These are phyloP conservation scores for Sula dactylatra DNA, from an alignment of 2,113 vertebrate genomes.

Conservation along the genomic window DNA sequence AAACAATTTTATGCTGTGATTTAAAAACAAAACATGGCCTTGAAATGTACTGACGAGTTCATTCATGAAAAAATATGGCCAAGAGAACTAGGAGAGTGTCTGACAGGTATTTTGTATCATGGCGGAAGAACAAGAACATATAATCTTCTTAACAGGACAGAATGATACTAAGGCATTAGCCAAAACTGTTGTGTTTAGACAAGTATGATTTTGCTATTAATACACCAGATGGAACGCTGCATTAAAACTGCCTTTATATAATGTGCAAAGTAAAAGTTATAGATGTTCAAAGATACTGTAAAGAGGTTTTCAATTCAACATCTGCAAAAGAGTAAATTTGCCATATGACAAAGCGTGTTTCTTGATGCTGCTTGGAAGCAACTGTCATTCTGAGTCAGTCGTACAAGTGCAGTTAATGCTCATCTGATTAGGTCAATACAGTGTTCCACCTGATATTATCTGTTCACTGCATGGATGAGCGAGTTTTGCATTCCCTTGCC, in stretches of 20 bases:
- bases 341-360: not conserved
- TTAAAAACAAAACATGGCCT: slow-evolving; percentile 42
- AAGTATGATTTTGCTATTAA: slow-evolving; percentile 2
- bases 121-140: not conserved
- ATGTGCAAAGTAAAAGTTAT: not conserved
- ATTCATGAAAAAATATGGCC: not conserved
- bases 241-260: not conserved
- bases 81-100: not conserved
- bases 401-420: not conserved
- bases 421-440: not conserved
- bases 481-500: not conserved
- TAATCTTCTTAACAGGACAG: not conserved
- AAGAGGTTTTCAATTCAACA: not conserved
- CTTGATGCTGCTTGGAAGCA: not conserved
- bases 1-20: slow-evolving; percentile 39
- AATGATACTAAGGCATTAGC: not conserved
- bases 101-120: not conserved
- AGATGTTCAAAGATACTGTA: not conserved
- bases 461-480: not conserved
- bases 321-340: not conserved
- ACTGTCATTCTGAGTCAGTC: not conserved
- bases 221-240: not conserved
- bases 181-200: slow-evolving; percentile 12
- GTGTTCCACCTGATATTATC: not conserved
- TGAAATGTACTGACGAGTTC: not conserved